These are phyloP conservation scores for Daktulosphaira vitifoliae DNA, from an alignment of 1,140 invertebrate genomes.

Conservation along the genomic window DNA sequence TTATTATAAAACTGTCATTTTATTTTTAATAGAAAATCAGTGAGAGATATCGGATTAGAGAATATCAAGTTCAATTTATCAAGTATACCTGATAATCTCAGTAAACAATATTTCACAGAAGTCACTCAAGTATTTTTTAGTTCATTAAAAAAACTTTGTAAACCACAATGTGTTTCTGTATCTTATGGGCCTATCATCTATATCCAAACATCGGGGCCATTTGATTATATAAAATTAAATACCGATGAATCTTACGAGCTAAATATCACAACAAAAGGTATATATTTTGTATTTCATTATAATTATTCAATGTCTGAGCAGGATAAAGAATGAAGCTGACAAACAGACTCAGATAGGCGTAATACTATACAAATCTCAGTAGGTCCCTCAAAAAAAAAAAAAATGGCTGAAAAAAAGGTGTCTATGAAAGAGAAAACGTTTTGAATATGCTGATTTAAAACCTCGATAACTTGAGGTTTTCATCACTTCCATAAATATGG, in stretches of 20 bases:
- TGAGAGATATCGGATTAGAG: neutral
- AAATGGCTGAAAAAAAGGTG: too few species aligned
- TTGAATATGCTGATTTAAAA: too few species aligned
- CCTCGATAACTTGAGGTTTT: too few species aligned
- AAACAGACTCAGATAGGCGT: too few species aligned
- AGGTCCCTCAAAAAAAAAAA: too few species aligned
- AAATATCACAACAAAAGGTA: neutral
- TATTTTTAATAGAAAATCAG: neutral
- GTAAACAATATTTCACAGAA: neutral
- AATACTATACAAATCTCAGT: too few species aligned
- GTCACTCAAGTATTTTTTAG: neutral
- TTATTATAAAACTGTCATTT: too few species aligned
- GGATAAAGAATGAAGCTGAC: too few species aligned
- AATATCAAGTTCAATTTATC: neutral
- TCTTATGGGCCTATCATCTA: neutral
- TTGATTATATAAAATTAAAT: neutral
- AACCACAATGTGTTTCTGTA: neutral
- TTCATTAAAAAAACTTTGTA: neutral
- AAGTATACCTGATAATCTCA: neutral
- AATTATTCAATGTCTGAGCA: too few species aligned
- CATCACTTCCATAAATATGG: too few species aligned
- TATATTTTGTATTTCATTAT: too few species aligned
- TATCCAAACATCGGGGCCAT: neutral
- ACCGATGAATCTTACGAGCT: constrained; percentile 13
- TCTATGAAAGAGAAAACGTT: too few species aligned